Conservation (phyloP, 1,140 invertebrate genomes). For the Caenorhabditis inopinata region DNA sequence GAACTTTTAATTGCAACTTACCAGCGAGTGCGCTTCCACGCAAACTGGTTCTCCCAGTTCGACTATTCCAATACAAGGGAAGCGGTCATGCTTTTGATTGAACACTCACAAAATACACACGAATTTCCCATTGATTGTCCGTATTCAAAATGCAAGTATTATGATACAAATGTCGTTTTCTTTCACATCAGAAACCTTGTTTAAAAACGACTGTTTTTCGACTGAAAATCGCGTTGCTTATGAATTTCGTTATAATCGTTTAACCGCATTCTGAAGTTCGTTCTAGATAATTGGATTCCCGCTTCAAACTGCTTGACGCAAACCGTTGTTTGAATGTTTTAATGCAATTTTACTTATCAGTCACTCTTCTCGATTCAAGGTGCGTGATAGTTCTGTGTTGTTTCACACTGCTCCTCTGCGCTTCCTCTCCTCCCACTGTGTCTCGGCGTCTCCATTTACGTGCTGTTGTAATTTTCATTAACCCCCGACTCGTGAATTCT, state of each 20-base stretch:
- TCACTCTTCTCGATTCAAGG: not conserved
- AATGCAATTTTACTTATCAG: not conserved
- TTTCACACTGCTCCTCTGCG: not conserved
- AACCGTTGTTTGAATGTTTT: too few species aligned
- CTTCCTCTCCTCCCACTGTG: not conserved
- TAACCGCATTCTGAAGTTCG: not conserved
- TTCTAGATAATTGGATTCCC: not conserved
- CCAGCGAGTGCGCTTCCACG: too few species aligned
- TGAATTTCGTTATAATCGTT: too few species aligned
- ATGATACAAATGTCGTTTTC: not conserved
- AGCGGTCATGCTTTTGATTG: too few species aligned
- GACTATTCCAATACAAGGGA: too few species aligned
- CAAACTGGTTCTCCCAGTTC: too few species aligned
- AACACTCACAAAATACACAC: not conserved
- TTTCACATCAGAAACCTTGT: not conserved
- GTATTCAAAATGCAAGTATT: constrained; percentile 7
- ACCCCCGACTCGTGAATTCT: too few species aligned
- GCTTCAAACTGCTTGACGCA: not conserved
- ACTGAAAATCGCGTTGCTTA: too few species aligned
- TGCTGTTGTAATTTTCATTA: too few species aligned
- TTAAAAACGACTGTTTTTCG: too few species aligned
- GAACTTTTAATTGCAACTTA: too few species aligned
- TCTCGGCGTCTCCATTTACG: not conserved
- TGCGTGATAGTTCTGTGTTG: not conserved
- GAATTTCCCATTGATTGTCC: not conserved